Percentiles rank a stretch among this genome's conserved stretches.
phyloP scores from a whole-genome alignment of 2,113 vertebrate species.

The Mormyrus lacerda region DNA sequence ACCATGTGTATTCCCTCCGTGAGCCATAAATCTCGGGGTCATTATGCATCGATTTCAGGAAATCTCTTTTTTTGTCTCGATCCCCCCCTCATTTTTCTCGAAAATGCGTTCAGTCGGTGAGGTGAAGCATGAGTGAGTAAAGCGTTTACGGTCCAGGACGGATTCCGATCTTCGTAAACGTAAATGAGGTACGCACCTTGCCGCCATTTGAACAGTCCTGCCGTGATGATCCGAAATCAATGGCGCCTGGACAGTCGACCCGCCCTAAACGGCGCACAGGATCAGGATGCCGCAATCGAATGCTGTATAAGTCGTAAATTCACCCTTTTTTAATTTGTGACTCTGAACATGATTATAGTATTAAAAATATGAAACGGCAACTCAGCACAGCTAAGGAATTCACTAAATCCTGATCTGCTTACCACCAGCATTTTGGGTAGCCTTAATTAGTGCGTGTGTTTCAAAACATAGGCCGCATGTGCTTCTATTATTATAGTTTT shows the following conservation, averaged over 20 bases:
- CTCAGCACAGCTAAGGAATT: conserved; percentile 1
- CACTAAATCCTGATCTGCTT: not conserved
- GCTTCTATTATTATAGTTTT: not conserved
- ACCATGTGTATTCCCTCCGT: conserved; percentile 54
- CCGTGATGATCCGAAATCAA: conserved; percentile 37
- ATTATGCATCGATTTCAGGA: conserved; percentile 62
- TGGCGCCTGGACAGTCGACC: conserved; percentile 31
- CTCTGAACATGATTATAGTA: not conserved
- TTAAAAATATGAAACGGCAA: not conserved
- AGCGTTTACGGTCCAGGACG: conserved; percentile 35
- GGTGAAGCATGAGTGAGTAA: conserved; percentile 19
- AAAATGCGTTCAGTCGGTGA: conserved; percentile 50
- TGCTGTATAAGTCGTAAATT: not conserved
- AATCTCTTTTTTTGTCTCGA: conserved; percentile 49
- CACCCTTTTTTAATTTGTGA: not conserved
- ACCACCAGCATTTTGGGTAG: not conserved
- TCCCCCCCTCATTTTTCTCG: conserved; percentile 33
- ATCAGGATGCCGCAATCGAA: not conserved
- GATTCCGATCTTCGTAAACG: conserved; percentile 40
- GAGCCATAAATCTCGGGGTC: conserved; percentile 56
- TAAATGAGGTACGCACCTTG: conserved; percentile 41
- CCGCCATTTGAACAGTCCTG: conserved; percentile 41
- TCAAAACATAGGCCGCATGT: not conserved
- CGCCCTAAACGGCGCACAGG: conserved; percentile 15
- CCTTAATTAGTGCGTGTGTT: not conserved